Base-by-base conservation (phyloP, 1,140 invertebrate genomes). In the Hestina assimilis region DNA sequence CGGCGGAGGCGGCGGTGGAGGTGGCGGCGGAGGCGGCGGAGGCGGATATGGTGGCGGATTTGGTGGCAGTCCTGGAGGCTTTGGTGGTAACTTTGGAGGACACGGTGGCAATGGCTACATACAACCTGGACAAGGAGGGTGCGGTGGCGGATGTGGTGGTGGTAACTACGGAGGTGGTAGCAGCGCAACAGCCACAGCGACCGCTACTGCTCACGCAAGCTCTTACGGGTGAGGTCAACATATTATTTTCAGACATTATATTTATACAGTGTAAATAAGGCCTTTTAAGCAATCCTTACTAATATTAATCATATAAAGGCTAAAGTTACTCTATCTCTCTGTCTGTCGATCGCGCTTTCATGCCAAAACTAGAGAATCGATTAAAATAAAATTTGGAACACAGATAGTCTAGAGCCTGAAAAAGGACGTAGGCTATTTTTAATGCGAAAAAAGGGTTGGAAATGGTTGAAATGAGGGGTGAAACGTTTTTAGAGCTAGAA, bases 81-180 rank as follows among this genome's bases (percentile, higher is more conserved):
- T 57, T 4, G 60, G 62, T 2, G 63, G 65, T 0, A 47, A 46
- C 9, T 12, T 11, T 14, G 53, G 47, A 15, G 46, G 58, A 3
- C 50, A 53, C 7, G 57, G 64, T 9, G 63, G 69, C 20, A 43
- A 52, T 9, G 63, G 69, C 20, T 47, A 52, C 14, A 52, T 56
- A 1, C 57, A 53, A 3, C 56, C 62, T 21, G 53, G 53, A 8
- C 59, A 56, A 5, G 40, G 54, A 2, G 69, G 69, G 3, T 23
- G 41, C 29, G 54, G 56, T 1, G 53, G 54, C 6, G 58, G 58
- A n/a, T 35, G 20, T 5, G 56, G 55, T 7, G 57, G 58, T 14
- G 61, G 60, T 12, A 24, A 31, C 20, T 46, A 48, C 14, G 58
- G 57, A 7, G 35, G 40, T 8, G 33, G 48, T 5, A 45, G 59